Conservation (phyloP, 2,113 vertebrate species). For the human (Homo sapiens) region DNA sequence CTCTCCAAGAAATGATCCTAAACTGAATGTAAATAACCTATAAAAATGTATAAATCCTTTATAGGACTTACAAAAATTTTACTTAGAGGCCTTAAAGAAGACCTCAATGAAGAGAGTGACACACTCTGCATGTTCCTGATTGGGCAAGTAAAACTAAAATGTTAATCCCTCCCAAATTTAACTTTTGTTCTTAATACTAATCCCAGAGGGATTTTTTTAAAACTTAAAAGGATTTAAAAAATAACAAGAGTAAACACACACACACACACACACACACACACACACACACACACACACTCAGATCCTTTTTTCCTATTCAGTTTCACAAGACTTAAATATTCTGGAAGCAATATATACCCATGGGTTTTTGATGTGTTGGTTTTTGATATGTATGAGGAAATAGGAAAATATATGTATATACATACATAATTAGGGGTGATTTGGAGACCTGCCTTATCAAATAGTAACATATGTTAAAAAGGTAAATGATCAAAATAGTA, state of each 20-base stretch:
- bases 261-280: background rate
- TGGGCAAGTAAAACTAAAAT: slow-evolving; percentile 26
- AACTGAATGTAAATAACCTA: background rate
- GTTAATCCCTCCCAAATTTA: background rate
- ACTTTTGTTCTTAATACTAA: slow-evolving; percentile 33
- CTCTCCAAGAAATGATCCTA: background rate
- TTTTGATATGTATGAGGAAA: too few species aligned
- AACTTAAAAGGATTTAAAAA: background rate
- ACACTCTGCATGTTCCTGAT: background rate
- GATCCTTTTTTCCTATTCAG: too few species aligned
- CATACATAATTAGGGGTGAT: background rate
- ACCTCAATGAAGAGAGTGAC: background rate
- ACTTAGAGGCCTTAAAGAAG: background rate
- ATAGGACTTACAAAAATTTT: background rate
- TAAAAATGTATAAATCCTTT: slow-evolving; percentile 16
- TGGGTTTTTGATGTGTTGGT: too few species aligned
- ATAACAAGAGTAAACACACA: background rate
- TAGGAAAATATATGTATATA: background rate
- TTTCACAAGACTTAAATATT: too few species aligned
- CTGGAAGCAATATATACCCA: too few species aligned
- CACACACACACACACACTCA: too few species aligned
- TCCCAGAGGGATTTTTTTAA: background rate
- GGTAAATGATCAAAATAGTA: background rate
- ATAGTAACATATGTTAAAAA: slow-evolving; percentile 10
- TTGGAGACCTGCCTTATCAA: slow-evolving; percentile 26